These are phyloP conservation scores for Apaloderma vittatum DNA, from an alignment of 2,113 vertebrate species.

Conservation along the genomic window DNA sequence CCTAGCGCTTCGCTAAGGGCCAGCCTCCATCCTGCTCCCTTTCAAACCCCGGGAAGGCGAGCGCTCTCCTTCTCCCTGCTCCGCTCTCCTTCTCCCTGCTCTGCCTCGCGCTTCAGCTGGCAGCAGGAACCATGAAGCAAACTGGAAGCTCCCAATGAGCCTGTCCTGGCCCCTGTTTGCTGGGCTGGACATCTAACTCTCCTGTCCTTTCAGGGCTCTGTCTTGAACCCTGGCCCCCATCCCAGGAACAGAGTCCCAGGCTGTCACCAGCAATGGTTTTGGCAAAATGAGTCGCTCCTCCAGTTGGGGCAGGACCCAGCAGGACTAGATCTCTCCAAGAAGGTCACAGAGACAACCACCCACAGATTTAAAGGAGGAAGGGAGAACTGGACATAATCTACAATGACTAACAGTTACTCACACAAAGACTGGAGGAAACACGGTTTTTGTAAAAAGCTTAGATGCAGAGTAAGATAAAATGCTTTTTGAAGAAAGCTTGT, in stretches of 20 bases:
- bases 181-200: background rate
- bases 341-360: background rate
- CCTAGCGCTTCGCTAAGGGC: background rate
- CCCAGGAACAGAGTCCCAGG: background rate
- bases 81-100: background rate
- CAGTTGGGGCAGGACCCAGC: background rate
- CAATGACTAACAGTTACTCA: background rate
- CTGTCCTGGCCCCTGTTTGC: background rate
- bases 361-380: background rate
- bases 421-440: conserved; percentile 15
- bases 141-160: background rate
- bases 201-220: background rate
- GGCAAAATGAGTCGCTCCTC: background rate
- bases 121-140: background rate
- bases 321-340: background rate
- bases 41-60: background rate
- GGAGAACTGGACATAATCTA: background rate
- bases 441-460: background rate
- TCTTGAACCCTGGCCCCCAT: background rate
- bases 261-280: background rate
- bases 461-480: conserved; percentile 36
- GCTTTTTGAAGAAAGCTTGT: background rate
- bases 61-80: background rate
- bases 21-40: background rate
- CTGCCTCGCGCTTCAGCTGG: fast-evolving